phyloP scores from a whole-genome alignment of 2,113 vertebrate genomes.

The Cyphomyrus discorhynchus region DNA sequence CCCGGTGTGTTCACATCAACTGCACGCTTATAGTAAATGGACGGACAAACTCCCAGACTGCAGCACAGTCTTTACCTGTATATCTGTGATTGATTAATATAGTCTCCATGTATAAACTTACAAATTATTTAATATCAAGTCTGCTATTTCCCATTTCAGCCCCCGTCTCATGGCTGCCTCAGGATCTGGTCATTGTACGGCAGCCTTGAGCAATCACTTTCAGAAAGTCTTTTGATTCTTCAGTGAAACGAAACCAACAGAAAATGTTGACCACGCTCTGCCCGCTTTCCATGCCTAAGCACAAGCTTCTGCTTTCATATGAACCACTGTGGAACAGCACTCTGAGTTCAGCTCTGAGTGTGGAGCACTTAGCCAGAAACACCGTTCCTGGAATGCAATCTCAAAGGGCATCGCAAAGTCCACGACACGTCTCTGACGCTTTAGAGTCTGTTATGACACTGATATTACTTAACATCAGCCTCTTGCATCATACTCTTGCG shows the following conservation, averaged over 20 bases:
- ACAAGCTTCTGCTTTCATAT: background rate
- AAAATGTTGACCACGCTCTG: background rate
- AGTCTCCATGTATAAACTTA: background rate
- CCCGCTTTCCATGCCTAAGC: background rate
- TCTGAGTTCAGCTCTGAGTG: background rate
- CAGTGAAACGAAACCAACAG: background rate
- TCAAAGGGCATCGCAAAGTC: background rate
- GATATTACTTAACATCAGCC: background rate
- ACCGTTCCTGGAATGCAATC: background rate
- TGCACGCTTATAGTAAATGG: background rate
- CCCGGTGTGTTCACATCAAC: background rate
- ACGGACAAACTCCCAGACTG: background rate
- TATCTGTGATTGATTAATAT: constrained; percentile 2
- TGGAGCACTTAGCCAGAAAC: background rate
- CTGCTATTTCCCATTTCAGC: background rate
- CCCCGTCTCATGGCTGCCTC: background rate
- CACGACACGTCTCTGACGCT: background rate
- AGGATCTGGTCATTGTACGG: background rate
- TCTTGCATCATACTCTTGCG: background rate
- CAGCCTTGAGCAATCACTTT: background rate
- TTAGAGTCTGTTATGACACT: background rate
- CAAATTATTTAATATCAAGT: background rate
- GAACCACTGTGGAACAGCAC: background rate
- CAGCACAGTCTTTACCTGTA: background rate
- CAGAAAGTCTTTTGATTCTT: background rate